phyloP scores from a whole-genome alignment of 2,113 vertebrate genomes.

The Mugil cephalus region DNA sequence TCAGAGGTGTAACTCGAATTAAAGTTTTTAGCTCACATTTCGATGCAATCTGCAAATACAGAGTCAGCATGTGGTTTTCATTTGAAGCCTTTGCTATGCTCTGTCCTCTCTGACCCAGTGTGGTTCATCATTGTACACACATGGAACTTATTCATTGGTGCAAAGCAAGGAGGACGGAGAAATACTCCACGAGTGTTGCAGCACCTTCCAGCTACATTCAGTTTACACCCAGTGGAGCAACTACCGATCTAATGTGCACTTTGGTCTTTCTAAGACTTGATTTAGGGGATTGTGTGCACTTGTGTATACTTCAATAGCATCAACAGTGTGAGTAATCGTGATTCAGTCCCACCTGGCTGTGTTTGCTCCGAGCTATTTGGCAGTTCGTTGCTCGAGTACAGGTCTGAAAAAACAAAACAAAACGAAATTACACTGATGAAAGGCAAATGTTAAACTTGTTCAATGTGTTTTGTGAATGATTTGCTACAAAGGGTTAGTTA shows the following conservation, averaged over 20 bases:
- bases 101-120: constrained; percentile 51
- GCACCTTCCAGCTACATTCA: constrained; percentile 9
- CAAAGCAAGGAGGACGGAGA: constrained; percentile 11
- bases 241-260: not conserved
- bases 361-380: constrained; percentile 4
- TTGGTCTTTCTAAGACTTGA: not conserved
- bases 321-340: not conserved
- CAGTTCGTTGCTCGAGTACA: constrained; percentile 42
- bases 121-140: constrained; percentile 63
- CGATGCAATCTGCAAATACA: not conserved
- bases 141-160: constrained; percentile 74
- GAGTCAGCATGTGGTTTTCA: constrained; percentile 78
- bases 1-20: not conserved
- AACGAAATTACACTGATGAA: not conserved
- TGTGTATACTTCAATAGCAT: not conserved
- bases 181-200: constrained; percentile 37
- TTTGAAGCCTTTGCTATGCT: constrained; percentile 57
- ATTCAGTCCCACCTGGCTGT: constrained; percentile 58
- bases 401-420: constrained; percentile 50
- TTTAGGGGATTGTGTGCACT: not conserved
- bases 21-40: constrained; percentile 13
- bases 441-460: not conserved
- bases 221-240: no score
- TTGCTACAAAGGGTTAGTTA: not conserved
- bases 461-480: not conserved